A percentile compares a stretch with the other conserved stretches of the same genome.
These are phyloP conservation scores for Nomada ruficornis DNA, from an alignment of 2,888 invertebrate species.

Conservation along the genomic window DNA sequence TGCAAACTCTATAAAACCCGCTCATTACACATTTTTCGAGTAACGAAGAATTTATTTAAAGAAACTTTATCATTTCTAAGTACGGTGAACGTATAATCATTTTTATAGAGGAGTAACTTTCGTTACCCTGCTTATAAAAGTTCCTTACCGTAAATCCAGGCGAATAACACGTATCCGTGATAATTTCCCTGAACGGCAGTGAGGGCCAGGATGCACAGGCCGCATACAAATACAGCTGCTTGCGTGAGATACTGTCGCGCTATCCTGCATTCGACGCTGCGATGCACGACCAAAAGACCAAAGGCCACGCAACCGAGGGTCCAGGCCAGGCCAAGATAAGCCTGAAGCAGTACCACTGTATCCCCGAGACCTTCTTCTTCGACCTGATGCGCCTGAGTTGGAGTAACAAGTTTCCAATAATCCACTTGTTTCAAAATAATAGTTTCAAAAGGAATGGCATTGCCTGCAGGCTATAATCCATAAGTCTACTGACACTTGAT, in stretches of 20 bases:
- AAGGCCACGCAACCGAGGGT: slow-evolving; percentile 92
- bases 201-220: slow-evolving; percentile 90
- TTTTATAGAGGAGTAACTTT: neutral
- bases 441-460: no score
- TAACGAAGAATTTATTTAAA: no score
- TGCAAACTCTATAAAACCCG: neutral
- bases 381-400: slow-evolving; percentile 88
- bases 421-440: neutral
- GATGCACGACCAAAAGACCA: slow-evolving; percentile 92
- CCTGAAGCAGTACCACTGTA: slow-evolving; percentile 88
- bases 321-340: slow-evolving; percentile 93
- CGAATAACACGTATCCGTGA: slow-evolving; percentile 91
- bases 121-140: neutral
- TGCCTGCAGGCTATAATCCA: no score
- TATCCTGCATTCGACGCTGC: slow-evolving; percentile 93
- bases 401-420: slow-evolving; percentile 4
- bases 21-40: no score
- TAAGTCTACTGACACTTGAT: neutral
- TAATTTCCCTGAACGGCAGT: slow-evolving; percentile 91
- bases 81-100: no score
- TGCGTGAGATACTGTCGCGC: slow-evolving; percentile 94
- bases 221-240: slow-evolving; percentile 92
- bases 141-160: slow-evolving; percentile 90
- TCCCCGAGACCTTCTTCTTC: slow-evolving; percentile 90
- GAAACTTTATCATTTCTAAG: no score